Conservation (phyloP, 1,140 invertebrate species). For the Uloborus diversus region DNA sequence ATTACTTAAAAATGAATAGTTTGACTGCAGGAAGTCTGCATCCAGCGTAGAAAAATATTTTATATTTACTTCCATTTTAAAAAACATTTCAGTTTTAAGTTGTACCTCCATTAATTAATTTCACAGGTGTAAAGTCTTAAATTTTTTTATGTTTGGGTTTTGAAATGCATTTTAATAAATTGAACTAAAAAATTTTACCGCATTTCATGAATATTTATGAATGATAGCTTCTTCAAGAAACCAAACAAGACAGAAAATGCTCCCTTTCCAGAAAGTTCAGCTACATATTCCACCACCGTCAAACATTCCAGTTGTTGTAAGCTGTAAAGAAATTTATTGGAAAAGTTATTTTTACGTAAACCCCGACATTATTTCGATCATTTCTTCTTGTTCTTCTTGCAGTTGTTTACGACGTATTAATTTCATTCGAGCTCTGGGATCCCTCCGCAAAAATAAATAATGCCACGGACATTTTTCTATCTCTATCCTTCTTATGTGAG, state of each 20-base stretch:
- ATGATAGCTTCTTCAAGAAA: no score
- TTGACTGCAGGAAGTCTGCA: no score
- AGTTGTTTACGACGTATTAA: slow-evolving; percentile 50
- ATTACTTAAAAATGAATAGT: no score
- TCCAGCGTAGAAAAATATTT: no score
- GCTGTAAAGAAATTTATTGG: not conserved
- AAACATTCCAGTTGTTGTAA: not conserved
- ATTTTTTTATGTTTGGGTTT: no score
- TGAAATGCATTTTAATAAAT: no score
- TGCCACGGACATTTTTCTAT: not conserved
- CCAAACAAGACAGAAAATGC: not conserved
- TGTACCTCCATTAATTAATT: no score
- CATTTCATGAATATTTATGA: no score
- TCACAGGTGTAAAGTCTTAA: no score
- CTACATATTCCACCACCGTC: not conserved
- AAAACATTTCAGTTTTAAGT: no score
- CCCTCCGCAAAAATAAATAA: slow-evolving; percentile 36
- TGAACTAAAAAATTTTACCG: no score
- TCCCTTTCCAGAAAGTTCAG: not conserved
- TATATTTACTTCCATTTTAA: no score
- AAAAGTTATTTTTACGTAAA: slow-evolving; percentile 12
- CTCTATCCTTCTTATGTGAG: not conserved
- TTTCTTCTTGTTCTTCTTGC: slow-evolving; percentile 8
- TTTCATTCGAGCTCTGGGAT: slow-evolving; percentile 15
- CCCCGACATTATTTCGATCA: slow-evolving; percentile 7